Conservation (phyloP, 64 coral and sea anemone genomes). For the Cladopsammia gracilis region DNA sequence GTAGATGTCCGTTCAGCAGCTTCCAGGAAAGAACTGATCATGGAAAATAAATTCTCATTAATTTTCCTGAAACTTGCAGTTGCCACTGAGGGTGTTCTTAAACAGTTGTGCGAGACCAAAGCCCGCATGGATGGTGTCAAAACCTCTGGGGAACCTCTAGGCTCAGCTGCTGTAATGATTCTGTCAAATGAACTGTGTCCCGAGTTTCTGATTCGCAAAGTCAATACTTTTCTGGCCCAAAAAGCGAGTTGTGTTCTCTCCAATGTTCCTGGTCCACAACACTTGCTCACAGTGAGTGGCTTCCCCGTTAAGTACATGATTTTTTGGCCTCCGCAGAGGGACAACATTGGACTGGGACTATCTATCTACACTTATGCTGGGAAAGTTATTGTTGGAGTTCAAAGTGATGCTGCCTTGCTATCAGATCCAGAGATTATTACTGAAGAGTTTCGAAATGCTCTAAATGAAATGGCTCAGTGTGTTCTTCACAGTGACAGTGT, state of each 20-base stretch:
- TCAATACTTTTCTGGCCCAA: slow-evolving; percentile 28
- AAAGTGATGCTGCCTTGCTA: slow-evolving; percentile 74
- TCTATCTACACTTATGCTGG: slow-evolving; percentile 86
- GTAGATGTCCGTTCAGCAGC: slow-evolving; percentile 84
- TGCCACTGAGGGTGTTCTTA: slow-evolving; percentile 48
- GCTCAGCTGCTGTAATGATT: slow-evolving; percentile 54
- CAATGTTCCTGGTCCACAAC: slow-evolving; percentile 92
- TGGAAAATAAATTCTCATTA: slow-evolving; percentile 92
- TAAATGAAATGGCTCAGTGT: slow-evolving; percentile 59
- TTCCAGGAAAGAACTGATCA: neutral
- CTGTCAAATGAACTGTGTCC: slow-evolving; percentile 76
- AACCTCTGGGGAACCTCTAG: slow-evolving; percentile 82
- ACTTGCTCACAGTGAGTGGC: slow-evolving; percentile 45
- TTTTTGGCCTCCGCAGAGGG: slow-evolving; percentile 92
- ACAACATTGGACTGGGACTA: slow-evolving; percentile 81
- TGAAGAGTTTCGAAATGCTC: slow-evolving; percentile 77
- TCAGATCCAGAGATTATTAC: slow-evolving; percentile 74
- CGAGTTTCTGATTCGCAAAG: slow-evolving; percentile 60
- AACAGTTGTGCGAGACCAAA: slow-evolving; percentile 80
- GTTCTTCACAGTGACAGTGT: slow-evolving; percentile 24
- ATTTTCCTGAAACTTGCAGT: slow-evolving; percentile 80
- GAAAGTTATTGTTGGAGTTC: slow-evolving; percentile 79
- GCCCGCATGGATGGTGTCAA: slow-evolving; percentile 82
- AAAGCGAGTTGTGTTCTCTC: slow-evolving; percentile 90
- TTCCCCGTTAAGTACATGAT: slow-evolving; percentile 49